A percentile compares a stretch with the other conserved stretches of the same genome.
Conservation (phyloP, 1,140 invertebrate species). For the Neodiprion fabricii region DNA sequence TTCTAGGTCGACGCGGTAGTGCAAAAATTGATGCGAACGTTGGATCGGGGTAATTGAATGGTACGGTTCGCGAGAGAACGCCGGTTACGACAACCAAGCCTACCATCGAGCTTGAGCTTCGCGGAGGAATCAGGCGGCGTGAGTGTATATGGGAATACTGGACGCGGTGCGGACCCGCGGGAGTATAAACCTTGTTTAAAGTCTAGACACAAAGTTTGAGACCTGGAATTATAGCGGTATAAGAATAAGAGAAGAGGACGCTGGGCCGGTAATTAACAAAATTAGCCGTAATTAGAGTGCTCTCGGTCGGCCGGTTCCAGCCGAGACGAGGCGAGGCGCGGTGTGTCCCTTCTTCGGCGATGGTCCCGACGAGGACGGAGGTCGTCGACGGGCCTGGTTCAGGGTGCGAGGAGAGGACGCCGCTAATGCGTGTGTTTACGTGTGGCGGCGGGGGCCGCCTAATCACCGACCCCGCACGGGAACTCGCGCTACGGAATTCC, state of each 20-base stretch:
- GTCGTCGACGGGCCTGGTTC: too few species aligned
- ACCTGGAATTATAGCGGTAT: conserved; percentile 7
- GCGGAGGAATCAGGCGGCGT: too few species aligned
- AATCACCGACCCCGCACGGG: not conserved
- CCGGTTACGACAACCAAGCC: too few species aligned
- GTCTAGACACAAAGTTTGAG: conserved; percentile 7
- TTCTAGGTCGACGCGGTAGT: too few species aligned
- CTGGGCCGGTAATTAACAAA: conserved; percentile 1
- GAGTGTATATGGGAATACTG: not conserved
- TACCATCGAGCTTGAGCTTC: too few species aligned
- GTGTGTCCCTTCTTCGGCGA: too few species aligned
- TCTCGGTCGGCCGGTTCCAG: not conserved
- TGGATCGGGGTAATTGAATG: too few species aligned
- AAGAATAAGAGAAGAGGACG: conserved; percentile 5
- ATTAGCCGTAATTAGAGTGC: conserved; percentile 7
- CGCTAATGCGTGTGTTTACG: conserved; percentile 6
- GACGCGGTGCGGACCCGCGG: not conserved
- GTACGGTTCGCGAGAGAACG: too few species aligned
- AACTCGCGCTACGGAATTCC: not conserved
- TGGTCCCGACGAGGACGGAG: too few species aligned
- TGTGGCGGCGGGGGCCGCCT: not conserved
- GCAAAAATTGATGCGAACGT: too few species aligned
- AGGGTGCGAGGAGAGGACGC: not conserved
- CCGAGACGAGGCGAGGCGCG: too few species aligned
- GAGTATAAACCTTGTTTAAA: not conserved